These are phyloP conservation scores for Eurystomus gularis DNA, from an alignment of 2,113 vertebrate genomes.

Conservation along the genomic window DNA sequence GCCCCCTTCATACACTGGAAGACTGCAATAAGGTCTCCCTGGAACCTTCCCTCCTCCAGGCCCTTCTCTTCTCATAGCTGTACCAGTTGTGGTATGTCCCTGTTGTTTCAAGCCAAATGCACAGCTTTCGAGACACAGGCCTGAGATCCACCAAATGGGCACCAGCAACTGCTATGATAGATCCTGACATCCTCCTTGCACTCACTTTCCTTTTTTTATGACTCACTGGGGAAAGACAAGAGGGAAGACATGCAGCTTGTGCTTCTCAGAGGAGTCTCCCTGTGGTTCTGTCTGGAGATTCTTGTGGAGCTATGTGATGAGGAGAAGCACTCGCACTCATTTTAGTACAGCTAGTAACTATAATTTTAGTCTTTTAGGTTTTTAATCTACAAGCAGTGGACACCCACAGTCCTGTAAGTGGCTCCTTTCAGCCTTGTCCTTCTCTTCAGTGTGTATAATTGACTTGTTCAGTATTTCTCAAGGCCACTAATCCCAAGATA, in stretches of 20 bases:
- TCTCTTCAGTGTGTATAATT: not conserved
- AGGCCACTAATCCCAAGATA: not conserved
- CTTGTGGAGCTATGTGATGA: not conserved
- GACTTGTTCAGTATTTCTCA: not conserved
- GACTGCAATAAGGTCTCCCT: too few species aligned
- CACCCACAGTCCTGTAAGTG: not conserved
- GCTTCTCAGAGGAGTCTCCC: not conserved
- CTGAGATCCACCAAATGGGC: not conserved
- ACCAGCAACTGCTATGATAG: not conserved
- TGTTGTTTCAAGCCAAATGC: not conserved
- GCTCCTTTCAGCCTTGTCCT: not conserved
- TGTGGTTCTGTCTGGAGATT: not conserved
- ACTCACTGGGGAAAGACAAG: not conserved
- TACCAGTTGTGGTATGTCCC: not conserved
- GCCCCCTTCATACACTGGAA: too few species aligned
- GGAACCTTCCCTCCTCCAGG: too few species aligned
- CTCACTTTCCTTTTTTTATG: not conserved
- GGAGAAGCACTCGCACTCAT: not conserved
- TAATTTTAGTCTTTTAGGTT: not conserved
- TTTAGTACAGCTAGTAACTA: not conserved
- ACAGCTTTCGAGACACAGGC: accelerated
- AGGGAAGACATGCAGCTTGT: not conserved
- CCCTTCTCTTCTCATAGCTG: not conserved
- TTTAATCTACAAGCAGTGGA: not conserved
- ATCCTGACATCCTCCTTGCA: not conserved